A percentile compares a stretch with the other conserved stretches of the same genome.
Conservation (phyloP, 2,113 vertebrate species). For the Aix galericulata region DNA sequence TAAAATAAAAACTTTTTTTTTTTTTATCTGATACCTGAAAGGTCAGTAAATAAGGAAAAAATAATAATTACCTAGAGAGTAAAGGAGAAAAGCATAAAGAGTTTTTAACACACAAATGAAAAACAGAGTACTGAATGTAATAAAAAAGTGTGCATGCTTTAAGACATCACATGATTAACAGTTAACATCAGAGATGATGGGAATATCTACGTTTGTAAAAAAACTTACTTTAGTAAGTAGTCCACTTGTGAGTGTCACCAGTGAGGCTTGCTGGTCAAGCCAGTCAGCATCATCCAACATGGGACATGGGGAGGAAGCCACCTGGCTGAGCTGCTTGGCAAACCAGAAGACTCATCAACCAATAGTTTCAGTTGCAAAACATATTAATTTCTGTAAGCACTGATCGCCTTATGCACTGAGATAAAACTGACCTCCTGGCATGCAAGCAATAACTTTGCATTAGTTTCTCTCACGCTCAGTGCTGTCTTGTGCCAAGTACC, state of each 20-base stretch:
- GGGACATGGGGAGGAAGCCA: rapidly evolving
- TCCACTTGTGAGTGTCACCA: not conserved
- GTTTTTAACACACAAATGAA: not conserved
- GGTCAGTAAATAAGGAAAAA: not conserved
- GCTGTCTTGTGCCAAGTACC: constrained; percentile 79
- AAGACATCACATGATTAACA: not conserved
- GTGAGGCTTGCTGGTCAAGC: not conserved
- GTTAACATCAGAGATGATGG: not conserved
- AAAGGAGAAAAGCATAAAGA: not conserved
- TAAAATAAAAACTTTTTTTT: not conserved
- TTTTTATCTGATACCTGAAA: not conserved
- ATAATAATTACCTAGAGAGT: not conserved
- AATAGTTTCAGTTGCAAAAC: constrained; percentile 74
- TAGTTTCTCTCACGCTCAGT: constrained; percentile 69
- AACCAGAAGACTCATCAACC: constrained; percentile 55
- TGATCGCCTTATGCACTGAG: constrained; percentile 51
- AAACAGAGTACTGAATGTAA: not conserved
- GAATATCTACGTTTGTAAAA: not conserved
- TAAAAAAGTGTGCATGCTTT: not conserved
- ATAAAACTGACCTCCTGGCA: constrained; percentile 70
- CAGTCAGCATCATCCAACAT: not conserved
- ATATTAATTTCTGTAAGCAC: constrained; percentile 42
- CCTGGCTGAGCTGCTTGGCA: constrained; percentile 28
- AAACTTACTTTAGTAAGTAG: not conserved
- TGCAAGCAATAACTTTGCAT: constrained; percentile 73